phyloP scores from a whole-genome alignment of 2,797 vertebrate species.

The Chromobotia macracanthus region DNA sequence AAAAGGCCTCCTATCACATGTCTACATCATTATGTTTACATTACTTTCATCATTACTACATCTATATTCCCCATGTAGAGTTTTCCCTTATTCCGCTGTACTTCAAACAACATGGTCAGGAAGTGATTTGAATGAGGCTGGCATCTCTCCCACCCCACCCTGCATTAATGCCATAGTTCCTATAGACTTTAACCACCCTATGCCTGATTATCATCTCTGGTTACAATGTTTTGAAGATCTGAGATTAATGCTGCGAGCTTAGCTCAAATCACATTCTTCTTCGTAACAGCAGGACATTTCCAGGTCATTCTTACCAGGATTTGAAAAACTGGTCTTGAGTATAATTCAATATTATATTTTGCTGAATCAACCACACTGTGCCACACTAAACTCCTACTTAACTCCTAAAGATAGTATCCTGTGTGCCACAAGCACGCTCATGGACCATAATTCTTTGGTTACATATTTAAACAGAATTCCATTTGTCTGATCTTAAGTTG shows the following conservation, averaged over 20 bases:
- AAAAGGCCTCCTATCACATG: background rate
- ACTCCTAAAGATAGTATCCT: constrained; percentile 16
- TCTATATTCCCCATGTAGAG: background rate
- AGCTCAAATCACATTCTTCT: background rate
- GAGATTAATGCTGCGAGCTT: background rate
- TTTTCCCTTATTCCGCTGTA: no score
- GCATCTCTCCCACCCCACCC: background rate
- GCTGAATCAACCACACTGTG: background rate
- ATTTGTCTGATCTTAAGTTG: background rate
- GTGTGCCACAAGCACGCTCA: constrained; percentile 13
- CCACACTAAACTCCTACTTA: constrained; percentile 23
- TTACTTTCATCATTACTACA: no score
- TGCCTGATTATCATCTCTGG: background rate
- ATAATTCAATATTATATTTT: background rate
- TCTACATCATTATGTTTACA: background rate
- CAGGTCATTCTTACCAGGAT: background rate
- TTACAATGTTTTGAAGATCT: background rate
- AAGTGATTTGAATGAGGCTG: background rate
- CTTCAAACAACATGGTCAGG: background rate
- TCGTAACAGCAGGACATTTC: background rate
- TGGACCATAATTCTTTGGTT: constrained; percentile 20
- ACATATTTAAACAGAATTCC: background rate
- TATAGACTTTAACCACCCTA: background rate
- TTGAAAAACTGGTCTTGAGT: no score
- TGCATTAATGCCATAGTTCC: background rate